phyloP scores from a whole-genome alignment of 1,140 invertebrate species.

The Tetramorium alpestre region DNA sequence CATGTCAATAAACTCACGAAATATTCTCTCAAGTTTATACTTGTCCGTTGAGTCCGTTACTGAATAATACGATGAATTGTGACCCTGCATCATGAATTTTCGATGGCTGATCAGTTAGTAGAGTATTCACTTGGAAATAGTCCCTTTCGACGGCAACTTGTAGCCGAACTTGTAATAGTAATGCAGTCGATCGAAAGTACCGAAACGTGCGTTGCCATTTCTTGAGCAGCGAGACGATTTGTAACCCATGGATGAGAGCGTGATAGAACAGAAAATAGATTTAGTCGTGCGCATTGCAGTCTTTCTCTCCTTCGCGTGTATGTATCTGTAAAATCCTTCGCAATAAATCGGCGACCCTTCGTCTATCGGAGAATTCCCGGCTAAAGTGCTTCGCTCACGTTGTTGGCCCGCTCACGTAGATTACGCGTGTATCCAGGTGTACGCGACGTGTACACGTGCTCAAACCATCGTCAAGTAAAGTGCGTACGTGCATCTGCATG shows the following conservation, averaged over 20 bases:
- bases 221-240: constrained; percentile 29
- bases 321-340: not conserved
- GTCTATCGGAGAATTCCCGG: constrained; percentile 8
- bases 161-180: not conserved
- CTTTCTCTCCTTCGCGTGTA: not conserved
- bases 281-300: not conserved
- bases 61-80: constrained; percentile 21
- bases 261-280: constrained; percentile 44
- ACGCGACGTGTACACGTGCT: constrained; percentile 18
- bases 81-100: not conserved
- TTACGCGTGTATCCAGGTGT: constrained; percentile 44
- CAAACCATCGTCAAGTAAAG: constrained; percentile 4
- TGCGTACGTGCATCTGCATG: constrained; percentile 15
- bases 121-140: constrained; percentile 10
- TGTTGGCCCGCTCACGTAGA: constrained; percentile 8
- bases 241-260: not conserved
- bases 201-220: constrained; percentile 30
- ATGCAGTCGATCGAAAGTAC: constrained; percentile 19
- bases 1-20: constrained; percentile 13
- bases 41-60: too few species aligned
- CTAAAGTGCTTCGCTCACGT: not conserved
- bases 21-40: constrained; percentile 1
- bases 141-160: not conserved
- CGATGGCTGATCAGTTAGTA: not conserved
- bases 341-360: constrained; percentile 28